Percentiles rank a stretch among this genome's conserved stretches.
Evolutionary conservation across 2,797 vertebrate genomes (phyloP).

Genomic region (Benthosema pterotum): DNA sequence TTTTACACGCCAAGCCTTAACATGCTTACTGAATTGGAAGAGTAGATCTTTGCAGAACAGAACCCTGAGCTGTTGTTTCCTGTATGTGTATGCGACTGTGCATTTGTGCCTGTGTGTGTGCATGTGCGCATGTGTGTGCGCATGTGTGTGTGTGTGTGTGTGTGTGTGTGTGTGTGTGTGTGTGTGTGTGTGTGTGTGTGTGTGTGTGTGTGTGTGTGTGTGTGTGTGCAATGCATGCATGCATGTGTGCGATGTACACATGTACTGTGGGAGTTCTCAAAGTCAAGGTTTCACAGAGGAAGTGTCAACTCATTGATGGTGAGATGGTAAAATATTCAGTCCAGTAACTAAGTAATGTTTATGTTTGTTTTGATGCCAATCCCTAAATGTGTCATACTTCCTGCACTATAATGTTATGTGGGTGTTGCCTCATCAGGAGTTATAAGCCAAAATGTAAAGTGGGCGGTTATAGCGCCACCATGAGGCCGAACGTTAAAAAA

Average conservation of each 20-base stretch:
- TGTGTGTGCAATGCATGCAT: constrained; percentile 1
- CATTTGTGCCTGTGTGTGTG: constrained; percentile 13
- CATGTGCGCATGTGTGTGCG: background rate
- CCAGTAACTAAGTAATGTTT: too few relatives aligned
- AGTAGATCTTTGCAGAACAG: constrained; percentile 47
- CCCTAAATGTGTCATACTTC: background rate
- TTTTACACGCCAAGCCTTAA: background rate
- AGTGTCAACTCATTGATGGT: constrained; percentile 37
- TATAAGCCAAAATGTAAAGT: too few relatives aligned
- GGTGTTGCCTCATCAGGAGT: constrained; percentile 52
- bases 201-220: constrained; percentile 10
- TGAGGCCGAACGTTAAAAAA: too few relatives aligned
- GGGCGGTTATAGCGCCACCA: too few relatives aligned
- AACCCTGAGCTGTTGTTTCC: constrained; percentile 51
- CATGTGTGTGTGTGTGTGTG: background rate
- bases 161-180: background rate
- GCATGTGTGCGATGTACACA: constrained; percentile 9
- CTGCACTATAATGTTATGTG: constrained; percentile 28
- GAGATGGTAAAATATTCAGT: constrained; percentile 7
- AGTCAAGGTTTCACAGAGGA: constrained; percentile 43
- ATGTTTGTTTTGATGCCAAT: too few relatives aligned
- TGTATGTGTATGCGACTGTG: constrained; percentile 30
- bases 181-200: too few relatives aligned
- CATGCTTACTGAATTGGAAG: constrained; percentile 42
- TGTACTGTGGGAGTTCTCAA: background rate